Evolutionary conservation across 2,888 invertebrate species (phyloP), one percentile per base, ranked within the genome.

Genomic region (Lepidocyrtoides sp.): DNA sequence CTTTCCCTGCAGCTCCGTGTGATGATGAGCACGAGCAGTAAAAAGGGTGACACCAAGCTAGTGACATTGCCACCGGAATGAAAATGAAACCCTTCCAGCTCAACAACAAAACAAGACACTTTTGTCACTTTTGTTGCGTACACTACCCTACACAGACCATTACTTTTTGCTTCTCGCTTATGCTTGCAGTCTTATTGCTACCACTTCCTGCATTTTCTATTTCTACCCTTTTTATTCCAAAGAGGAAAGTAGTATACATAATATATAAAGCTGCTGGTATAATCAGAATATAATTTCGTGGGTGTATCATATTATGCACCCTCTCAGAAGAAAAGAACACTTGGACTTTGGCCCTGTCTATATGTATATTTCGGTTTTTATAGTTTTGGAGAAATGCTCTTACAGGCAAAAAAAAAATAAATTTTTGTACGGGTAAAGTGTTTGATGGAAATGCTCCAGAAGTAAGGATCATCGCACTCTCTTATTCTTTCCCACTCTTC

Each of bases 51-150:
- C 57, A 57, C 20, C 23, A 20, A 17, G 14, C 48, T 14, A 48
- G 12, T 48, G 48, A 48, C 20, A 57, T 57, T 57, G 57, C 23
- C 20, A 57, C 57, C 57, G 4, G 57, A 57, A 20, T 57, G 57
- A 10, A 57, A 57, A 57, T 57, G 57, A 57, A 57, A 57, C 57
- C 57, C 23, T 57, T 57, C 57, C 57, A 57, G 20, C 17, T 4
- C 20, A 57, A 57, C 57, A 57, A 57, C 57, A 57, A 57, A 57
- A 57, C 57, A 57, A 57, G 57, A 57, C 57, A 57, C 57, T 57
- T 57, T 57, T 57, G 57, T 57, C 57, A 17, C 57, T 57, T 57
- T 57, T 2, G 2, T 12, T 57, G 57, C 57, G 3, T 57, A 48
- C 14, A 8, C 48, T 12, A 5, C 8, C 36, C 36, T n/a, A n/a